Conservation (phyloP, 2,888 invertebrate genomes). For the Bembecia ichneumoniformis region DNA sequence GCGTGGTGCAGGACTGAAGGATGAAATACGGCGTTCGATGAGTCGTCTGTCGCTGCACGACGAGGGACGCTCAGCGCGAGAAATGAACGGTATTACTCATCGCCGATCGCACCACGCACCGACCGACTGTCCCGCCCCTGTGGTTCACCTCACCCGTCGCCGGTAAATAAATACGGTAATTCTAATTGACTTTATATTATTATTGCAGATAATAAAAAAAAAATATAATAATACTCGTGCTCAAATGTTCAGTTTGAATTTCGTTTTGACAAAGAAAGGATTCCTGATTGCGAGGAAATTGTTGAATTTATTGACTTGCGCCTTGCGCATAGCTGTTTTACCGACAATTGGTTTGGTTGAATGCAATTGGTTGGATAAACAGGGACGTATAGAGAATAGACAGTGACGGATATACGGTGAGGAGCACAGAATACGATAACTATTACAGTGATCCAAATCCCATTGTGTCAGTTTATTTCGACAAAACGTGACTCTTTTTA, state of each 20-base stretch:
- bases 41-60: conserved; percentile 41
- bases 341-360: conserved; percentile 29
- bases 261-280: not conserved
- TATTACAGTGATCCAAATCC: too few relatives aligned
- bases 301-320: conserved; percentile 46
- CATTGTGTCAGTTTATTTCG: too few relatives aligned
- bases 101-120: conserved; percentile 45
- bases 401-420: too few relatives aligned
- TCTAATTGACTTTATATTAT: too few relatives aligned
- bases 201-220: not conserved
- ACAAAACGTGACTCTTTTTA: too few relatives aligned
- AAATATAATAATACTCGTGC: not conserved
- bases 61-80: conserved; percentile 53
- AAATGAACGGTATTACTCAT: conserved; percentile 68
- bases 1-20: conserved; percentile 49
- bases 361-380: too few relatives aligned
- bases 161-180: not conserved
- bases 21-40: conserved; percentile 11
- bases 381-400: too few relatives aligned
- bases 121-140: conserved; percentile 16
- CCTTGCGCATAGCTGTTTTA: conserved; percentile 31
- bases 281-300: conserved; percentile 9
- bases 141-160: not conserved
- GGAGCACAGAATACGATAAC: too few relatives aligned
- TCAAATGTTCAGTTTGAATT: too few relatives aligned